phyloP scores from a whole-genome alignment of 2,888 invertebrate genomes.

The Philereme transversata region DNA sequence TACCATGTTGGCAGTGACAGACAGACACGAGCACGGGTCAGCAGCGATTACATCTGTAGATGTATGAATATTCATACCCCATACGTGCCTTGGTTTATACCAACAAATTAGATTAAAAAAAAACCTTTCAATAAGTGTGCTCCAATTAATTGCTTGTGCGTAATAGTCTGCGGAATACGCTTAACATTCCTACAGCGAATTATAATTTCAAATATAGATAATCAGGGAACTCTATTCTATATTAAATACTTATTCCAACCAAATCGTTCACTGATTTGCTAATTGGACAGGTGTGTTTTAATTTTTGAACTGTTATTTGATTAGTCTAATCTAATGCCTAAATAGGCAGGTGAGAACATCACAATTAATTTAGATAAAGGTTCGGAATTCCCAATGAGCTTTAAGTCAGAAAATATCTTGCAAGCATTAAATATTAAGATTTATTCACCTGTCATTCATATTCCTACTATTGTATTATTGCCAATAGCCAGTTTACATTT shows the following conservation, averaged over 20 bases:
- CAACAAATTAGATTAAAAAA: constrained; percentile 21
- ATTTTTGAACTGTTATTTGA: background rate
- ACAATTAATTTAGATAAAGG: constrained; percentile 14
- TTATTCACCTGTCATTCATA: constrained; percentile 24
- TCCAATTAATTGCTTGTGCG: constrained; percentile 23
- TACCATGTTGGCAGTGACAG: constrained; percentile 38
- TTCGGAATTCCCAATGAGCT: constrained; percentile 4
- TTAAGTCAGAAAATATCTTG: background rate
- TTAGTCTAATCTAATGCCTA: constrained; percentile 16
- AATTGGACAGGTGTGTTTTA: constrained; percentile 35
- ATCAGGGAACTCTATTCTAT: constrained; percentile 4
- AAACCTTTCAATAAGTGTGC: constrained; percentile 14
- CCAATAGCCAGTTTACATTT: constrained; percentile 56
- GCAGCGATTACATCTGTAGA: constrained; percentile 63
- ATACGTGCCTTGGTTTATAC: constrained; percentile 49
- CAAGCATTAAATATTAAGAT: background rate
- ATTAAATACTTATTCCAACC: constrained; percentile 5
- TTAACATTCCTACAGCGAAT: constrained; percentile 13
- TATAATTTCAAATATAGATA: constrained; percentile 16
- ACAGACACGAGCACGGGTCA: constrained; percentile 52
- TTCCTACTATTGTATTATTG: constrained; percentile 33
- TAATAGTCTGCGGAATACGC: constrained; percentile 7
- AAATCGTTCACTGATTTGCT: constrained; percentile 28
- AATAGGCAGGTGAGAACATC: constrained; percentile 18
- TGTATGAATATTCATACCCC: constrained; percentile 64